A percentile compares a stretch with the other conserved stretches of the same genome.
phyloP scores from a whole-genome alignment of 2,888 invertebrate genomes.

The Caenorhabditis sulstoni region DNA sequence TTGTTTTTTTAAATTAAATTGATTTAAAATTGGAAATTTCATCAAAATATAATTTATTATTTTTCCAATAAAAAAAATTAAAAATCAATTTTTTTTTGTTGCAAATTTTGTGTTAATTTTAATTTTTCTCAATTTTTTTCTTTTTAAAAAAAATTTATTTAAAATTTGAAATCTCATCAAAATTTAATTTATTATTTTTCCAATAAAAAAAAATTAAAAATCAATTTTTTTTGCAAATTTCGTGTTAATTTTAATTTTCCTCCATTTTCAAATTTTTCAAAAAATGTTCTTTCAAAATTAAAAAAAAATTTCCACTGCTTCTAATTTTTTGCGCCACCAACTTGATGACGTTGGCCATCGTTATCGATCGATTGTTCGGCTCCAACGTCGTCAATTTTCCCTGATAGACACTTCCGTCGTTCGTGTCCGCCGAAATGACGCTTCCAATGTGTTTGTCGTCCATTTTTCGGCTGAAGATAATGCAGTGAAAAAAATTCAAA shows the following conservation, averaged over 20 bases:
- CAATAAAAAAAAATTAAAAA: not conserved
- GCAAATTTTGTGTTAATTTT: slow-evolving; percentile 7
- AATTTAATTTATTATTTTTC: not conserved
- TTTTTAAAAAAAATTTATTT: not conserved
- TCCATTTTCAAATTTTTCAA: no score
- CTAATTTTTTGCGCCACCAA: slow-evolving; percentile 11
- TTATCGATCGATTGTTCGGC: slow-evolving; percentile 37
- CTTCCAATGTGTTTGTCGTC: slow-evolving; percentile 66
- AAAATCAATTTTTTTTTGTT: not conserved
- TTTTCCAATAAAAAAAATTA: no score
- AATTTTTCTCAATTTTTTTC: not conserved
- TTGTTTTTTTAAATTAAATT: not conserved
- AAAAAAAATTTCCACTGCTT: not conserved
- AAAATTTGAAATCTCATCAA: not conserved
- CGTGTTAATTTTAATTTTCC: no score
- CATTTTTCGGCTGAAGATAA: slow-evolving; percentile 22
- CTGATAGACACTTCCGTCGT: slow-evolving; percentile 63
- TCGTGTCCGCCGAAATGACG: slow-evolving; percentile 68
- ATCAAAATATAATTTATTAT: no score
- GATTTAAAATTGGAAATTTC: no score
- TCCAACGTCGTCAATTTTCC: slow-evolving; percentile 63
- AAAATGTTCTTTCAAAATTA: not conserved
- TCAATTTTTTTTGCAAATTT: not conserved
- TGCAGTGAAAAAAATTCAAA: slow-evolving; percentile 8
- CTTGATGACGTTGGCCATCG: slow-evolving; percentile 61